Conservation (phyloP, 2,113 vertebrate genomes). For the Actenoides lindsayi region DNA sequence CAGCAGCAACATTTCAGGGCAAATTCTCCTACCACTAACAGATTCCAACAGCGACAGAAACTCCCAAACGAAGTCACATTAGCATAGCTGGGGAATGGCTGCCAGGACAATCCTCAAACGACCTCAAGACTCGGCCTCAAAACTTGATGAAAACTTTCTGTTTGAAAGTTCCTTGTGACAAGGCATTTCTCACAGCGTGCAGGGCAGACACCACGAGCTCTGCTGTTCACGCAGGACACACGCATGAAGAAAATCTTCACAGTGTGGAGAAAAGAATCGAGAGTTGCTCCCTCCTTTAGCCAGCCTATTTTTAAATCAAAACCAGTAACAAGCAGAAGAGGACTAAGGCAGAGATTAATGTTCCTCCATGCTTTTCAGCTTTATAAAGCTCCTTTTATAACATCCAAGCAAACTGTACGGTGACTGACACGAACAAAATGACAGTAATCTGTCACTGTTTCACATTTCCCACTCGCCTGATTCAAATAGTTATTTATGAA, state of each 20-base stretch:
- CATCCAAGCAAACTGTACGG: neutral
- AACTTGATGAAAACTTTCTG: neutral
- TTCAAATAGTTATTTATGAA: conserved; percentile 55
- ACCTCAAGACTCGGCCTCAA: neutral
- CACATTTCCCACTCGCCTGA: conserved; percentile 30
- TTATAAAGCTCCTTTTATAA: conserved; percentile 3
- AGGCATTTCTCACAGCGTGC: neutral
- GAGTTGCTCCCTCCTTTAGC: neutral
- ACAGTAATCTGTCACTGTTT: conserved; percentile 47
- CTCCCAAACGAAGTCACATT: neutral
- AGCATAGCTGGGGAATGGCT: neutral
- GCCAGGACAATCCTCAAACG: neutral
- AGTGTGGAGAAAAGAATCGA: neutral
- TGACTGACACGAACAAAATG: conserved; percentile 50
- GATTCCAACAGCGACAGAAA: neutral
- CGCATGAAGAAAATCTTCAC: neutral
- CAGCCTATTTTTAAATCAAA: neutral
- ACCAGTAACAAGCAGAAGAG: neutral
- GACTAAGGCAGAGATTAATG: conserved; percentile 7
- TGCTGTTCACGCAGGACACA: neutral
- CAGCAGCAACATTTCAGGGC: neutral
- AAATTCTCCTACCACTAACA: neutral
- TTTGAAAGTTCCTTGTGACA: neutral
- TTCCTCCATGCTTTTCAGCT: conserved; percentile 2
- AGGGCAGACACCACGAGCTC: neutral